phyloP scores from a whole-genome alignment of 2,888 invertebrate genomes.

The Zootermopsis nevadensis region DNA sequence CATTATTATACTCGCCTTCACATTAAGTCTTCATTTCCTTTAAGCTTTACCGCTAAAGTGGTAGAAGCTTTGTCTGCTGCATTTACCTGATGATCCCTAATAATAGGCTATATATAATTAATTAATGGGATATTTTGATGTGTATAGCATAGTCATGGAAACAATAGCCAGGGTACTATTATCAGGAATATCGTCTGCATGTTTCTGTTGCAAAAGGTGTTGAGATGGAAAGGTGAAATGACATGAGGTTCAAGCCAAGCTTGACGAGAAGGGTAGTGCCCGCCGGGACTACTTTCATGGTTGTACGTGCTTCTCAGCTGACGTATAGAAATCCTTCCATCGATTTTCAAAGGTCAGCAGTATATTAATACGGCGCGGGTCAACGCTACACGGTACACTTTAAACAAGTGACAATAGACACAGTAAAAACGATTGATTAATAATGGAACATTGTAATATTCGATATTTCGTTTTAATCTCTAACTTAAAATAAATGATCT shows the following conservation, averaged over 20 bases:
- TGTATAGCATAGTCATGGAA: not conserved
- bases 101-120: no score
- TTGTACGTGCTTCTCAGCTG: conserved; percentile 9
- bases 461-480: no score
- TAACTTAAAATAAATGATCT: no score
- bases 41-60: no score
- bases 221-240: not conserved
- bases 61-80: no score
- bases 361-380: not conserved
- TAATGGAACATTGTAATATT: not conserved
- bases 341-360: conserved; percentile 33
- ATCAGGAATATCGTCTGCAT: not conserved
- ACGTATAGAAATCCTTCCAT: not conserved
- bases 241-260: not conserved
- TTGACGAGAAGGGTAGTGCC: not conserved
- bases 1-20: no score
- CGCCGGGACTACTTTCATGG: not conserved
- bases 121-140: no score
- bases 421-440: not conserved
- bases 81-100: no score
- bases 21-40: no score
- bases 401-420: not conserved
- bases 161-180: not conserved
- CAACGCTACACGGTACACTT: not conserved
- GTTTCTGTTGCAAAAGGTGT: conserved; percentile 14